Evolutionary conservation across 30 jellyfish, hydroid and myxozoan genomes (phyloP).

Genomic region (Cassiopea xamachana): DNA sequence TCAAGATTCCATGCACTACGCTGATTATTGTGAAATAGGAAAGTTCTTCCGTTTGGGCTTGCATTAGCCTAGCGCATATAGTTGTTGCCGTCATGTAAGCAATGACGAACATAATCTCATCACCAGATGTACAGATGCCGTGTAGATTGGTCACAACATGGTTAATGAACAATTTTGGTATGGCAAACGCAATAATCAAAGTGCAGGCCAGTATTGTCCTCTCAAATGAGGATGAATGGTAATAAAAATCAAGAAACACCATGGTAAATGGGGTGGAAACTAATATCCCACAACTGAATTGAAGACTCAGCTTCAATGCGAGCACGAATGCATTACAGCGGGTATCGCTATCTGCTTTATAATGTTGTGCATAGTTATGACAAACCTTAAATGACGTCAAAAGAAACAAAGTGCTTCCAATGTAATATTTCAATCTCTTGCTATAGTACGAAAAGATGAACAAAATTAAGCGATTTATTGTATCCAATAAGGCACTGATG

Average conservation of each 20-base stretch:
- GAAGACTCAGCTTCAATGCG: slow-evolving; percentile 17
- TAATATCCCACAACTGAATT: background rate
- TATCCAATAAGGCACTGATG: slow-evolving; percentile 8
- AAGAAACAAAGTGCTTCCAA: slow-evolving; percentile 4
- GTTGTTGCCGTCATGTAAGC: slow-evolving; percentile 5
- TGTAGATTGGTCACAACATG: background rate
- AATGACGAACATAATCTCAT: background rate
- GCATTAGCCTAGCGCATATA: slow-evolving; percentile 13
- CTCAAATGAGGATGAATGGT: background rate
- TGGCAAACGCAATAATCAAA: slow-evolving; percentile 13
- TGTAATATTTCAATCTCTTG: background rate
- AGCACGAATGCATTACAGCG: background rate
- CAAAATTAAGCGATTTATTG: slow-evolving; percentile 2
- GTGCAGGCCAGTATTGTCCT: slow-evolving; percentile 19
- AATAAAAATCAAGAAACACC: background rate
- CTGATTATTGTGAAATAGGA: slow-evolving; percentile 14
- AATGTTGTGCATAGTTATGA: background rate
- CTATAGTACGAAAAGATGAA: background rate
- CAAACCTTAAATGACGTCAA: background rate
- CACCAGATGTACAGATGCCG: background rate
- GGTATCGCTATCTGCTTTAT: background rate
- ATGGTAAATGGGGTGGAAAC: background rate
- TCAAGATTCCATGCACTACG: slow-evolving; percentile 31
- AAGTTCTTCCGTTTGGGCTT: slow-evolving; percentile 16
- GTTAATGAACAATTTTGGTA: slow-evolving; percentile 11